These are phyloP conservation scores for Diaperis boleti DNA, from an alignment of 2,888 invertebrate species.

Conservation along the genomic window DNA sequence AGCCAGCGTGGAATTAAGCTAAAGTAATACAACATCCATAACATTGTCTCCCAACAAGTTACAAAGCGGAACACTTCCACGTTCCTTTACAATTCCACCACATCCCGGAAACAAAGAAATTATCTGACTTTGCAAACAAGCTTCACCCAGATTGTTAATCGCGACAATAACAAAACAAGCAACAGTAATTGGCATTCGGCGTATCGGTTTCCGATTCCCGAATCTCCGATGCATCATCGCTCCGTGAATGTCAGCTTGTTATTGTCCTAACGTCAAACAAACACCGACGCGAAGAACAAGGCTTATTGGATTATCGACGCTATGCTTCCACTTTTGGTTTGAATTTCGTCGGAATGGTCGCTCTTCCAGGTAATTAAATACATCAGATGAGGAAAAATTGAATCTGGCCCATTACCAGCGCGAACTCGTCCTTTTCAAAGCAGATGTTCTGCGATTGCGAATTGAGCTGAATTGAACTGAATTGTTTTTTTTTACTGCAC, in stretches of 20 bases:
- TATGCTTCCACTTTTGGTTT: slow-evolving; percentile 10
- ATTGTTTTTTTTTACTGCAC: slow-evolving; percentile 6
- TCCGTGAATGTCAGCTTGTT: slow-evolving; percentile 10
- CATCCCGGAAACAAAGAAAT: too few species aligned
- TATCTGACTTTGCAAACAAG: too few species aligned
- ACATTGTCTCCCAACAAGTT: too few species aligned
- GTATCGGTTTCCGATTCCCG: not conserved
- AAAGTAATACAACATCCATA: too few species aligned
- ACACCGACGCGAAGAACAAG: slow-evolving; percentile 3
- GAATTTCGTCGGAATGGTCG: slow-evolving; percentile 2
- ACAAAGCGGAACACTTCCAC: too few species aligned
- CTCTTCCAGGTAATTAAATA: slow-evolving; percentile 12
- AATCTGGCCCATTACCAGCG: slow-evolving; percentile 2
- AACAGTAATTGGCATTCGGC: not conserved
- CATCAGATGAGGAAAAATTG: slow-evolving; percentile 4
- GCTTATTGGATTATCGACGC: slow-evolving; percentile 23
- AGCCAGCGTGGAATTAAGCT: too few species aligned
- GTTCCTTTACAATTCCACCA: too few species aligned
- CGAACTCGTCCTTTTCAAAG: not conserved
- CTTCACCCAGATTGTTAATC: not conserved
- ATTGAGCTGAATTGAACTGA: slow-evolving; percentile 1
- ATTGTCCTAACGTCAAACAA: slow-evolving; percentile 27
- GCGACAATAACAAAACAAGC: not conserved
- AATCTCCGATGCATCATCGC: not conserved
- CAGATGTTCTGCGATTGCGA: slow-evolving; percentile 3